These are phyloP conservation scores for Epinotia nisella DNA, from an alignment of 2,888 invertebrate species.

Conservation along the genomic window DNA sequence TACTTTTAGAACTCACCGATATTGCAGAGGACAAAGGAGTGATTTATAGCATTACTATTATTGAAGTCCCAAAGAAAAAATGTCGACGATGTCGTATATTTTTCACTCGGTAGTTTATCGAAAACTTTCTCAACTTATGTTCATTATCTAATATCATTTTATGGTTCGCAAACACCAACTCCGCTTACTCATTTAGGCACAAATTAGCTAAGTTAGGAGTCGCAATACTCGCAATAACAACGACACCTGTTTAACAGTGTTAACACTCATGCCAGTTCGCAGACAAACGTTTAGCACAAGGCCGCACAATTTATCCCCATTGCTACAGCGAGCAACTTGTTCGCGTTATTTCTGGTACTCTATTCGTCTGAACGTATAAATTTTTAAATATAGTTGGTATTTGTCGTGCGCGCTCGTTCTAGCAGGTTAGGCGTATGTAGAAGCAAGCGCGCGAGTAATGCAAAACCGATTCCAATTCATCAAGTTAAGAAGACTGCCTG, in stretches of 20 bases:
- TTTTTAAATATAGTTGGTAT: background rate
- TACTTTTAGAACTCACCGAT: background rate
- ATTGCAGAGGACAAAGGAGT: background rate
- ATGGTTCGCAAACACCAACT: background rate
- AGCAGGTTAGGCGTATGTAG: background rate
- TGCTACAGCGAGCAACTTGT: constrained; percentile 17
- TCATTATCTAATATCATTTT: background rate
- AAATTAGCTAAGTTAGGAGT: background rate
- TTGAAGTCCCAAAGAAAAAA: background rate
- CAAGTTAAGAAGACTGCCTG: background rate
- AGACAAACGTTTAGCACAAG: constrained; percentile 4
- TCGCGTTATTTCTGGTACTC: constrained; percentile 3
- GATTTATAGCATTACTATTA: constrained; percentile 24
- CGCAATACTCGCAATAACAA: background rate
- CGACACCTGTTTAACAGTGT: background rate
- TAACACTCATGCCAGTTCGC: background rate
- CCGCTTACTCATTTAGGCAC: background rate
- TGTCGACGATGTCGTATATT: constrained; percentile 1
- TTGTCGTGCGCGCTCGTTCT: background rate
- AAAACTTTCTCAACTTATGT: background rate
- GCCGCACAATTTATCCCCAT: background rate
- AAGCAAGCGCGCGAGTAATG: background rate
- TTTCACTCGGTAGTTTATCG: background rate
- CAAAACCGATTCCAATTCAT: background rate
- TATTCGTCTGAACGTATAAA: background rate